Evolutionary conservation across 2,113 vertebrate genomes (phyloP), one percentile per base, ranked within the genome.

Genomic region (Festucalex cinctus): DNA sequence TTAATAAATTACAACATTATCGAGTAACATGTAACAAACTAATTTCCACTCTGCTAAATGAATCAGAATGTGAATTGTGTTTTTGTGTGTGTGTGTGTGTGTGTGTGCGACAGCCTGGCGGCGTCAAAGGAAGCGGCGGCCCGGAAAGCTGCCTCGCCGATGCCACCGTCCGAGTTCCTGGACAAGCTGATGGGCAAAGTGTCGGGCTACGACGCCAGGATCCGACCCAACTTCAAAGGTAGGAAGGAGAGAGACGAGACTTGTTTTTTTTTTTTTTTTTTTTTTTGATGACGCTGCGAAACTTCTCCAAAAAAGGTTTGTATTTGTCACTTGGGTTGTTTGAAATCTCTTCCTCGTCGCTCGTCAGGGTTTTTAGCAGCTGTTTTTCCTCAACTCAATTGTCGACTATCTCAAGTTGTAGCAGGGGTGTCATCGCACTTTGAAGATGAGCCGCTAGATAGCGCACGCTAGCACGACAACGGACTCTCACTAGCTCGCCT

Each of bases 221-320:
- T 99, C 88, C 93, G 97, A 81, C 97, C 97, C 54, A 99, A 99
- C 86, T 99, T 98, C 76, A 98, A 98, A 98, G 96, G 97, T 98
- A 95, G 83, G 91, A 76, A 57, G 13, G 65, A 74, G 80, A 83
- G 77, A 80, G 81, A 81, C 14, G 48, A 44, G 16, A 16, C 83
- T 84, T n/a, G n/a, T n/a, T n/a, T n/a, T n/a, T n/a, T n/a, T n/a
- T n/a, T n/a, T n/a, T n/a, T n/a, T n/a, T n/a, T n/a, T n/a, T n/a
- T n/a, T n/a, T 74, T 60, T 36, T 60, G 35, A 17, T 19, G 20
- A 12, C 20, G 7, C 16, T 26, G 12, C 24, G n/a, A n/a, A n/a
- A n/a, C n/a, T n/a, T n/a, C n/a, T n/a, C n/a, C n/a, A n/a, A n/a
- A n/a, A n/a, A 62, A 26, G 60, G 60, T 62, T 62, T 62, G 60